A percentile compares a stretch with the other conserved stretches of the same genome.
These are phyloP conservation scores for Orthosia gracilis DNA, from an alignment of 2,888 invertebrate species.

Conservation along the genomic window DNA sequence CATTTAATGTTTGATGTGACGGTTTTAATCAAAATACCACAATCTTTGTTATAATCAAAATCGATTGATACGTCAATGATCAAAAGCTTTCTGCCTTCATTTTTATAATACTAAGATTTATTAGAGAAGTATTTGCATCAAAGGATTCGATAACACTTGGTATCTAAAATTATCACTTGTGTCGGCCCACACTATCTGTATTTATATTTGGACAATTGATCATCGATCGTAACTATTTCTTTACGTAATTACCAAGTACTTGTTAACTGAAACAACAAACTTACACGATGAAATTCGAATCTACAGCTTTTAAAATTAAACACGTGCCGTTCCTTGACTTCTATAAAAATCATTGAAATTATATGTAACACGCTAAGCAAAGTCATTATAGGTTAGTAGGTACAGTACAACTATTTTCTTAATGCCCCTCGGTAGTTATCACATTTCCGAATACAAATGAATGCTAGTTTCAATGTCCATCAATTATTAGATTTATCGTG, in stretches of 20 bases:
- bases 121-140: neutral
- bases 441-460: too few species aligned
- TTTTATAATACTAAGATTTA: neutral
- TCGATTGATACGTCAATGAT: neutral
- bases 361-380: neutral
- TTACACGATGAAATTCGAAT: constrained; percentile 2
- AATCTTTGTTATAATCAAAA: neutral
- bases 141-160: neutral
- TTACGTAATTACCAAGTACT: constrained; percentile 6
- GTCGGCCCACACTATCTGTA: neutral
- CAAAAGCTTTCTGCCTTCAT: neutral
- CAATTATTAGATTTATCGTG: too few species aligned
- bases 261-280: constrained; percentile 26
- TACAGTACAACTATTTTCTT: too few species aligned
- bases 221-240: constrained; percentile 17
- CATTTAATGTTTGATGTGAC: constrained; percentile 10
- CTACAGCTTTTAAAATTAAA: neutral
- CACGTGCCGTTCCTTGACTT: neutral
- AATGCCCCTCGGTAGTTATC: too few species aligned
- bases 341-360: neutral
- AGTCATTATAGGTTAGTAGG: neutral
- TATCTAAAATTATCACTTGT: constrained; percentile 9
- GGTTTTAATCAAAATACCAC: constrained; percentile 25
- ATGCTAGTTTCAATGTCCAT: too few species aligned
- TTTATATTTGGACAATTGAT: constrained; percentile 23